These are phyloP conservation scores for Fukomys damarensis DNA, from an alignment of 2,113 vertebrate genomes.

Conservation along the genomic window DNA sequence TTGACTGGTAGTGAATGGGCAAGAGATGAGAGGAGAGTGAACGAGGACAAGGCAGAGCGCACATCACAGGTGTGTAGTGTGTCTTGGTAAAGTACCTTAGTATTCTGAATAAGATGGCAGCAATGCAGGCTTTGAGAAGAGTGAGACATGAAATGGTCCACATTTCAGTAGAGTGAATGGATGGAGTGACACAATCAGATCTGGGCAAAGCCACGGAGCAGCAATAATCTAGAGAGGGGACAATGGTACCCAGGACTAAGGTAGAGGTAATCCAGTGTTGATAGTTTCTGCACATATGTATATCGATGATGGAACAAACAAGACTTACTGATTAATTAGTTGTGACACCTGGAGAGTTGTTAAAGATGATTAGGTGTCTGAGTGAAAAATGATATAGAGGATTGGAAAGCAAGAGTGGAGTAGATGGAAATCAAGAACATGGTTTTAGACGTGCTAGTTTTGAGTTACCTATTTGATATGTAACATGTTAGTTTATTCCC, in stretches of 20 bases:
- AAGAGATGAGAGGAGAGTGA: neutral
- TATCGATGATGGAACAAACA: neutral
- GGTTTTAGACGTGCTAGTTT: conserved; percentile 26
- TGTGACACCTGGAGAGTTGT: neutral
- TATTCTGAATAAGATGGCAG: neutral
- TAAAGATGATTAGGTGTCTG: neutral
- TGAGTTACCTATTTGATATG: neutral
- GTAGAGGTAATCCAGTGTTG: neutral
- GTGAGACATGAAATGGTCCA: neutral
- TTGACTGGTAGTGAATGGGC: neutral
- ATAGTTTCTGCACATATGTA: neutral
- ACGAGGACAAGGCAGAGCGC: too few species aligned
- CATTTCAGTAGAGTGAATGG: neutral
- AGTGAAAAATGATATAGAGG: neutral
- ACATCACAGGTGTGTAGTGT: neutral
- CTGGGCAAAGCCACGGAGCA: neutral
- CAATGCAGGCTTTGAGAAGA: neutral
- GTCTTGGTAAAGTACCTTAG: neutral
- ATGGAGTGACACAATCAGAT: neutral
- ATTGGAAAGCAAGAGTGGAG: neutral
- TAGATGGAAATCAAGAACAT: conserved; percentile 9
- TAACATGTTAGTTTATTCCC: neutral
- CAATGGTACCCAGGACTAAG: neutral
- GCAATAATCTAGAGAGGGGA: neutral
- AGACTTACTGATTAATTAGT: neutral